These are phyloP conservation scores for Lottia scabra DNA, from an alignment of 2,888 invertebrate species.

Conservation along the genomic window DNA sequence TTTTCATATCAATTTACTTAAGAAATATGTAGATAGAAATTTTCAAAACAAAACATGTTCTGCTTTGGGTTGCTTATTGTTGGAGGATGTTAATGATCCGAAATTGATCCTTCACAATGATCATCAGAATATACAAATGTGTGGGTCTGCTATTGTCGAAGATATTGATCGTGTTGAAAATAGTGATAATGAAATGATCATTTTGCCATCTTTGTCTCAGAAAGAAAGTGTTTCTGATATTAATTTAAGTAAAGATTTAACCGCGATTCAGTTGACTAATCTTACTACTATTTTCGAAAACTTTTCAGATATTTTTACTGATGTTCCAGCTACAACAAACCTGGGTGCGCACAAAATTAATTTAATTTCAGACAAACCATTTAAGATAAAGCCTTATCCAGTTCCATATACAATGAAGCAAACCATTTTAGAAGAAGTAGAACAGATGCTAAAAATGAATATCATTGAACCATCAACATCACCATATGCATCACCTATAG, in stretches of 20 bases:
- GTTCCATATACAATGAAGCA: neutral
- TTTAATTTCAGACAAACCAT: neutral
- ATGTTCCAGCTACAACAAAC: conserved; percentile 13
- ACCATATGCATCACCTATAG: too few species aligned
- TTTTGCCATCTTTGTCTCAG: neutral
- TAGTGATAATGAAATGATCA: neutral
- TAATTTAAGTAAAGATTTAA: neutral
- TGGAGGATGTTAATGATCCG: neutral
- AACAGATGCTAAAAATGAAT: conserved; percentile 18
- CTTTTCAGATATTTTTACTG: conserved; percentile 15
- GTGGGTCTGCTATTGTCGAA: neutral
- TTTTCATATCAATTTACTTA: conserved; percentile 29
- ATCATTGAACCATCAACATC: conserved; percentile 12
- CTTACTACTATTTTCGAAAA: neutral
- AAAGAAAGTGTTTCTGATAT: neutral
- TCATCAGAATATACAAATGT: too few species aligned
- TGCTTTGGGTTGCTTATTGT: too few species aligned
- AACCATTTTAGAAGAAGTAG: conserved; percentile 4
- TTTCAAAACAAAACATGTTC: too few species aligned
- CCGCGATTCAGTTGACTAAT: neutral
- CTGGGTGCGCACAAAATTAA: conserved; percentile 7
- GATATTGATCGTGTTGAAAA: neutral
- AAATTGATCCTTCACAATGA: neutral
- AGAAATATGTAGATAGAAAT: conserved; percentile 8
- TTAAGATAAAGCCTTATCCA: conserved; percentile 2